These are phyloP conservation scores for Psittacula echo DNA, from an alignment of 2,797 vertebrate species.

Conservation along the genomic window DNA sequence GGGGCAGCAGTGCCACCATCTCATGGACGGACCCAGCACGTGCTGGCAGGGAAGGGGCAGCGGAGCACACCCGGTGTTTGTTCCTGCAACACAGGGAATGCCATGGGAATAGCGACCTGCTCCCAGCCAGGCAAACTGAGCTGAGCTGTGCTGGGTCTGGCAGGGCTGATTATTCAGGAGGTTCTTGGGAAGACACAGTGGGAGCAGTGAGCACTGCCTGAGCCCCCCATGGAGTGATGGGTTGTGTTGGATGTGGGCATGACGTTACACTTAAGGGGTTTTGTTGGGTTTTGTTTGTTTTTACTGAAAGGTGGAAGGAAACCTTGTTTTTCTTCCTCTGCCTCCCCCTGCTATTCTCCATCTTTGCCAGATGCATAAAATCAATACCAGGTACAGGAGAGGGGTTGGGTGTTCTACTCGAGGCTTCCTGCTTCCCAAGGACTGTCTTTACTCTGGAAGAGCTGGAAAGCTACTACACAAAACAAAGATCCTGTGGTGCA, in stretches of 20 bases:
- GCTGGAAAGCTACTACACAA: neutral
- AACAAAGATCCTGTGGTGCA: neutral
- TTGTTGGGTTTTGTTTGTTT: neutral
- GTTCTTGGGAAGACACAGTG: neutral
- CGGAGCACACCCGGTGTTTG: neutral
- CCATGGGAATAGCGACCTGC: neutral
- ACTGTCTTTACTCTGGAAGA: neutral
- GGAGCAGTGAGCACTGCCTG: rapidly evolving
- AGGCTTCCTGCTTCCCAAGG: neutral
- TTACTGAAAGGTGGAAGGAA: neutral
- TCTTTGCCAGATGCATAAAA: neutral
- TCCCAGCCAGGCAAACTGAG: neutral
- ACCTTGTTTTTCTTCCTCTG: neutral
- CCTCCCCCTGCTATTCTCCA: neutral
- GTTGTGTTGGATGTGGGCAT: rapidly evolving
- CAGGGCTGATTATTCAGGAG: neutral
- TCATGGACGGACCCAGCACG: rapidly evolving
- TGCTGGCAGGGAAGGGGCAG: neutral
- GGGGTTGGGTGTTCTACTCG: neutral
- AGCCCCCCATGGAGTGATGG: rapidly evolving
- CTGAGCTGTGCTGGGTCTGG: neutral
- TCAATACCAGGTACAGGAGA: neutral
- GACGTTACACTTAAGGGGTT: neutral
- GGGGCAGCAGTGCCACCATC: constrained; percentile 47
- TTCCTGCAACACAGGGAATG: neutral